Evolutionary conservation across 2,797 vertebrate genomes (phyloP).

Genomic region (Microhierax caerulescens): DNA sequence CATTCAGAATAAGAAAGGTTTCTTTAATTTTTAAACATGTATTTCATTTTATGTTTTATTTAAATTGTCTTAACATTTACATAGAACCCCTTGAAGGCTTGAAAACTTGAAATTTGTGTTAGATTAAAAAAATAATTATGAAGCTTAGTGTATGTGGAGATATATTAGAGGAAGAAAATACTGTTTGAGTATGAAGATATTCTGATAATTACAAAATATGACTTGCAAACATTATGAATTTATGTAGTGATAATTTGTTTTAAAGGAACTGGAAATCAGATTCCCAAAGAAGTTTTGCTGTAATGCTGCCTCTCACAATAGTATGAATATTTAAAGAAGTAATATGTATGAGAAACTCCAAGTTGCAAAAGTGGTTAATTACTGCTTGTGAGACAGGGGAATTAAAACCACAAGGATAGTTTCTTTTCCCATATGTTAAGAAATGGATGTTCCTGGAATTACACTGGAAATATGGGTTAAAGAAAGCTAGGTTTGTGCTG

Average conservation of each 20-base stretch:
- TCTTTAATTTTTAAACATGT: conserved; percentile 75
- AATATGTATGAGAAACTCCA: not conserved
- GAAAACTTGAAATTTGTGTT: conserved; percentile 37
- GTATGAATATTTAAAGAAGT: conserved; percentile 6
- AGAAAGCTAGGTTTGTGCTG: not conserved
- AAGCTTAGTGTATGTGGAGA: not conserved
- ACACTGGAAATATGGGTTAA: not conserved
- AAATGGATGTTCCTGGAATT: not conserved
- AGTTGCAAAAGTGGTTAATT: not conserved
- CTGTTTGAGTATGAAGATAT: not conserved
- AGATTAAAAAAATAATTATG: conserved; percentile 32
- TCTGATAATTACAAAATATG: not conserved
- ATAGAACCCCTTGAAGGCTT: conserved; percentile 47
- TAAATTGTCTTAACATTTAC: conserved; percentile 71
- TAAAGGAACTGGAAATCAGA: not conserved
- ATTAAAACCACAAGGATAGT: not conserved
- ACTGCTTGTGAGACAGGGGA: not conserved
- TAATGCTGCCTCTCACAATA: not conserved
- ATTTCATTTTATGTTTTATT: conserved; percentile 80
- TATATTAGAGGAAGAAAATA: not conserved
- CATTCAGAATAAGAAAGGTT: conserved; percentile 68
- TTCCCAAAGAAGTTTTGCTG: not conserved
- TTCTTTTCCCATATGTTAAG: not conserved
- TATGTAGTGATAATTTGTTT: not conserved
- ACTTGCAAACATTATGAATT: conserved; percentile 29